phyloP scores from a whole-genome alignment of 2,888 invertebrate genomes.

The Zaprionus bogoriensis region DNA sequence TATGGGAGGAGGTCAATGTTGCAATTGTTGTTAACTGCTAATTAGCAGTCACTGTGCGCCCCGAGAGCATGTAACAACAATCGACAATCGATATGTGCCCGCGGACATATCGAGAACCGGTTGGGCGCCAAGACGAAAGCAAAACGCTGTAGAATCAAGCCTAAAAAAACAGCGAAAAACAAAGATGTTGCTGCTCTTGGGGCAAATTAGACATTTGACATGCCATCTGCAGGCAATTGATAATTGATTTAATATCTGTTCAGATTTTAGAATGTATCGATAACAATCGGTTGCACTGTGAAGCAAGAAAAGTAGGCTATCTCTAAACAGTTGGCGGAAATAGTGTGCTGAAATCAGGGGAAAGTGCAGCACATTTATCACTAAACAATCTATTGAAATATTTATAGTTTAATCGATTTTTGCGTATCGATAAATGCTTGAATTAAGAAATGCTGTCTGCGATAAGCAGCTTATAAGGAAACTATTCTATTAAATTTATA shows the following conservation, averaged over 20 bases:
- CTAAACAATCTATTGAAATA: too few relatives aligned
- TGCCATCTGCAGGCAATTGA: slow-evolving; percentile 24
- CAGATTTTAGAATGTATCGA: slow-evolving; percentile 9
- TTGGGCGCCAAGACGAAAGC: slow-evolving; percentile 41
- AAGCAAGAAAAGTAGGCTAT: too few relatives aligned
- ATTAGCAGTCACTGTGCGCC: slow-evolving; percentile 64
- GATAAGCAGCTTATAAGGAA: too few relatives aligned
- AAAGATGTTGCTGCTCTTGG: slow-evolving; percentile 36
- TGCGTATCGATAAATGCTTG: not conserved
- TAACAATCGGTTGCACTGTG: slow-evolving; percentile 1
- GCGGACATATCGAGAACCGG: slow-evolving; percentile 57
- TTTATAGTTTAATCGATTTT: too few relatives aligned
- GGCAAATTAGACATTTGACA: slow-evolving; percentile 44
- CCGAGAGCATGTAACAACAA: slow-evolving; percentile 58
- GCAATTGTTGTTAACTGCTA: slow-evolving; percentile 76
- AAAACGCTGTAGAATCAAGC: too few relatives aligned
- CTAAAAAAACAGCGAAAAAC: slow-evolving; percentile 16
- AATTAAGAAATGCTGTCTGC: too few relatives aligned
- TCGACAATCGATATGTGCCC: slow-evolving; percentile 49
- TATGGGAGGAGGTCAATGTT: slow-evolving; percentile 75
- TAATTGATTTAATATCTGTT: slow-evolving; percentile 29
- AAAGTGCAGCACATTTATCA: too few relatives aligned
- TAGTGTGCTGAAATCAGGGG: too few relatives aligned
- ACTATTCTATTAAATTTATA: too few relatives aligned
- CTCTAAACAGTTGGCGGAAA: too few relatives aligned